phyloP scores from a whole-genome alignment of 2,888 invertebrate species.

The Troides helena region DNA sequence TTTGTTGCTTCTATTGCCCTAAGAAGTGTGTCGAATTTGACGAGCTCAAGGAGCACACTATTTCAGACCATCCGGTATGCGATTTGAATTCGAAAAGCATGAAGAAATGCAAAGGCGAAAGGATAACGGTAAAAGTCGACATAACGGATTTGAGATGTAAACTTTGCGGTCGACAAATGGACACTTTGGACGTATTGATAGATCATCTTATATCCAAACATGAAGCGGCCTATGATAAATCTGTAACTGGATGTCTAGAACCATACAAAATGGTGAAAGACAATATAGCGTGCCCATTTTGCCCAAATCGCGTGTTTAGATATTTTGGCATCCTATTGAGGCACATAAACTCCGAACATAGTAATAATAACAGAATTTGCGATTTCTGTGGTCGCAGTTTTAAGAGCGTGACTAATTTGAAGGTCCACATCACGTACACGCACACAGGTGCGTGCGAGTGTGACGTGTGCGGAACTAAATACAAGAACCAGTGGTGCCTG shows the following conservation, averaged over 20 bases:
- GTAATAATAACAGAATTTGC: constrained; percentile 66
- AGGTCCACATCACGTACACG: constrained; percentile 60
- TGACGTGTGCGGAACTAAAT: constrained; percentile 57
- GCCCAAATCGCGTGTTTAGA: constrained; percentile 53
- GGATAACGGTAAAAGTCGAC: constrained; percentile 63
- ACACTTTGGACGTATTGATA: constrained; percentile 53
- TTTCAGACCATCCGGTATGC: constrained; percentile 57
- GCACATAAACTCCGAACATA: constrained; percentile 67
- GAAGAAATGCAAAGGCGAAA: constrained; percentile 65
- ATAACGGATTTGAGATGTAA: constrained; percentile 58
- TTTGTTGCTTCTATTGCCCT: constrained; percentile 66
- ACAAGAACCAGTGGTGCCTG: constrained; percentile 63
- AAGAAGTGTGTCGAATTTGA: constrained; percentile 63
- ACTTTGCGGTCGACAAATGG: constrained; percentile 48
- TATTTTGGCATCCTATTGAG: constrained; percentile 63
- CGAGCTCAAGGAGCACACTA: constrained; percentile 59
- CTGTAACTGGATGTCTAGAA: constrained; percentile 57
- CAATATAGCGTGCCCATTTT: constrained; percentile 63
- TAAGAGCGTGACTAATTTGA: constrained; percentile 57
- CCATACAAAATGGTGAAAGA: constrained; percentile 63
- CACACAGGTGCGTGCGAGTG: constrained; percentile 64
- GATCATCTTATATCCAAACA: constrained; percentile 62
- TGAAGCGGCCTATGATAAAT: constrained; percentile 61
- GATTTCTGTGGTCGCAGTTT: constrained; percentile 68
- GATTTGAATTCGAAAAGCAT: constrained; percentile 63